Base-by-base conservation (phyloP, 92 coral and sea anemone species). In the Scolanthus callimorphus region DNA sequence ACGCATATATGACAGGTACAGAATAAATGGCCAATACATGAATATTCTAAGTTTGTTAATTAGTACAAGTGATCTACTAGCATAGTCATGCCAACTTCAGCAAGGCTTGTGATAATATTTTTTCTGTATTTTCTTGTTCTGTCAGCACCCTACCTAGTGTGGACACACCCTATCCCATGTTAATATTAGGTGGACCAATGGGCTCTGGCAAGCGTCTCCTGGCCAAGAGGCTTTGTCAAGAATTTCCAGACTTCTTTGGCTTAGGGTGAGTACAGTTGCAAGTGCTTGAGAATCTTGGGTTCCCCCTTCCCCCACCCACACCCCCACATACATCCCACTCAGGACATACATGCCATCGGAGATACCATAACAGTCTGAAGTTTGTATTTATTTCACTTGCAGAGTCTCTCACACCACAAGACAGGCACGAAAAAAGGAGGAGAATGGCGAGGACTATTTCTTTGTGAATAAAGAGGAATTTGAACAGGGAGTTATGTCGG, bases 81-180 rank as follows among this genome's bases (percentile, higher is more conserved):
- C n/a, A n/a, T n/a, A n/a, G n/a, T n/a, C n/a, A n/a, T n/a, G n/a
- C n/a, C n/a, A n/a, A n/a, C n/a, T n/a, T n/a, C n/a, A n/a, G n/a
- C n/a, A n/a, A n/a, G n/a, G n/a, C n/a, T n/a, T n/a, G n/a, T n/a
- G 17, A 39, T 13, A 31, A 20, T 11, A 25, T 25, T 37, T 31
- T 17, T 15, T 23, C n/a, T n/a, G 34, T 25, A n/a, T 60, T 4
- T 37, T 24, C 12, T 27, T 27, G 1, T n/a, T n/a, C n/a, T n/a
- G n/a, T n/a, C 76, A 91, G 97, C 38, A 91, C 97, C 51, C 89
- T 91, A 27, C 90, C 97, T 4, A 91, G 97, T 59, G 63, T 84
- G 65, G 85, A 89, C 62, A 91, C 96, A 1, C 97, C 97, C 11
- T 91, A 91, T 22, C 97, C 97, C 10, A 91, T 91, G 97, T 68